Base-by-base conservation (phyloP, 2,888 invertebrate genomes). In the Amaurobius ferox region DNA sequence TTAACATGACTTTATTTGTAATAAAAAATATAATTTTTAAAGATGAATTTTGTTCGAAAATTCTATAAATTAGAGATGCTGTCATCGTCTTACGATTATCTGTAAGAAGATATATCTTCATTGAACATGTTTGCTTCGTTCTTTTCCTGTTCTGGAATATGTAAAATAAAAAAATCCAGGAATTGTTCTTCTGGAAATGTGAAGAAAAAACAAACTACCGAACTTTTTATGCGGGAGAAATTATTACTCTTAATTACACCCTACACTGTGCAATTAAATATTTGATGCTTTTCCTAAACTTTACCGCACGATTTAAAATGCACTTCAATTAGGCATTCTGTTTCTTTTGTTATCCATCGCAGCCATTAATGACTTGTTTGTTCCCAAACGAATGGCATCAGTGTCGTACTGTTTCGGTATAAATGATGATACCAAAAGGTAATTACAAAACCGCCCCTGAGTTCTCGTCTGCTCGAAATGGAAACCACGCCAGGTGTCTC, bases 401-500 rank as follows among this genome's bases (percentile, higher is more conserved):
- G 39, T 39, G 67, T 67, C 67, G 35, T 30, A 39, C 23, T 39
- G 23, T 9, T 35, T n/a, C 35, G 35, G 35, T n/a, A 73, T 80
- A 67, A 73, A 72, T 80, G 79, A 73, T 73, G 80, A 55, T 73
- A 48, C 80, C 73, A 70, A 83, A 81, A 76, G 64, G 76, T 76
- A 83, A 76, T 83, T 83, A 76, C 76, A 67, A 76, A 64, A 83
- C 83, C 76, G 70, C 76, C 83, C 64, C n/a, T n/a, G 29, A 83
- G 76, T 71, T 64, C 71, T 44, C 64, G 70, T 76, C 71, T 71
- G 81, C 62, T 81, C 30, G 71, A 70, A 81, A 62, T 74, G 70
- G 72, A 73, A 76, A 26, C 73, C 66, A 32, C 76, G 64, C 76
- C 76, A 77, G 76, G 83, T 83, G 76, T 83, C 76, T 76, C 74